Conservation (phyloP, 64 coral and sea anemone species). For the Porites australiensis region DNA sequence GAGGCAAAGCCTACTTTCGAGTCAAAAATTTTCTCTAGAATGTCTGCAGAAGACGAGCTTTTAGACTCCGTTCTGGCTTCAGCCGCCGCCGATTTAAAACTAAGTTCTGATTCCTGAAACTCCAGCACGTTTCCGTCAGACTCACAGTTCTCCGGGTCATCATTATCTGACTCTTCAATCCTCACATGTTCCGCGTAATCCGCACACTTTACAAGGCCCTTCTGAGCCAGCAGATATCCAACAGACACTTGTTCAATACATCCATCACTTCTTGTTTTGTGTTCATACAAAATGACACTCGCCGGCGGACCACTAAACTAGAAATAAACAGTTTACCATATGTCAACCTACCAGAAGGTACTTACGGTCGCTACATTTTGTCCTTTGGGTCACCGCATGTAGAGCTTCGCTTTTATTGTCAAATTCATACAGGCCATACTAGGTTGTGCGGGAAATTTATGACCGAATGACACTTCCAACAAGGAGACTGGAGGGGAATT, state of each 20-base stretch:
- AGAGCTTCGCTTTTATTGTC: neutral
- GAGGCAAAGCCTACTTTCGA: conserved; percentile 46
- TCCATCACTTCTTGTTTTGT: conserved; percentile 46
- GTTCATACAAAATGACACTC: conserved; percentile 68
- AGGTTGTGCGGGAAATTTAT: too few relatives aligned
- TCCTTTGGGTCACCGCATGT: too few relatives aligned
- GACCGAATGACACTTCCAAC: too few relatives aligned
- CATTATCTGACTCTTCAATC: neutral
- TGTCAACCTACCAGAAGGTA: neutral
- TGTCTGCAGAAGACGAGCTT: conserved; percentile 27
- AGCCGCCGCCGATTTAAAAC: neutral
- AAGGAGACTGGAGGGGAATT: too few relatives aligned
- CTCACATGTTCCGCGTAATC: neutral
- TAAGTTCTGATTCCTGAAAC: neutral
- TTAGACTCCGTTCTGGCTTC: neutral
- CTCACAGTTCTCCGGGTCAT: neutral
- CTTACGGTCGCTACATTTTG: neutral
- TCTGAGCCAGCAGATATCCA: conserved; percentile 57
- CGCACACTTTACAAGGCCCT: conserved; percentile 28
- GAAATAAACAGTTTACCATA: neutral
- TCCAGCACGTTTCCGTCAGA: neutral
- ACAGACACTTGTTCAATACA: conserved; percentile 59
- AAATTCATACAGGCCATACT: too few relatives aligned
- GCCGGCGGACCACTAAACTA: conserved; percentile 70
- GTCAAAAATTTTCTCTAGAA: conserved; percentile 72